These are phyloP conservation scores for Centrocercus urophasianus DNA, from an alignment of 2,113 vertebrate genomes.

Conservation along the genomic window DNA sequence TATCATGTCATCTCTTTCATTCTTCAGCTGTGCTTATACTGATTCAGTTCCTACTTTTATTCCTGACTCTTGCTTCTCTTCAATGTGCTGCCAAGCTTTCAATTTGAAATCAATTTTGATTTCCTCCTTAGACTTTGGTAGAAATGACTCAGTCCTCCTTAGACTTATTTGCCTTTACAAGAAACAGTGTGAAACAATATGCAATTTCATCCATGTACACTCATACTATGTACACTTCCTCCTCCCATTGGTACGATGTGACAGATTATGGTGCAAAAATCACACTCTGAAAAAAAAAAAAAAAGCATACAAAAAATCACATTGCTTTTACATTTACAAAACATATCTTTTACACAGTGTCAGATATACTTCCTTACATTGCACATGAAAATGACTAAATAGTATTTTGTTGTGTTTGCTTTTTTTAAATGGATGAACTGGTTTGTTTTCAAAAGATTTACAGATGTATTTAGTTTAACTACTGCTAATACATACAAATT, in stretches of 20 bases:
- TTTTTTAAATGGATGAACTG: background rate
- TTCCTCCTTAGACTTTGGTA: conserved; percentile 18
- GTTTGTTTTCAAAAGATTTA: background rate
- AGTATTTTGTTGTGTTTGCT: background rate
- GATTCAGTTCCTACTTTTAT: conserved; percentile 10
- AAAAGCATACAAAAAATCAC: background rate
- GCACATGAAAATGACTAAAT: background rate
- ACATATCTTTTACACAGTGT: background rate
- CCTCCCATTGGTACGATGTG: background rate
- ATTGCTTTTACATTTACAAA: background rate
- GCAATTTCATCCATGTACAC: background rate
- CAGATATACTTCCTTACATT: background rate
- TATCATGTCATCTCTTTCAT: background rate
- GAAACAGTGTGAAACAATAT: background rate
- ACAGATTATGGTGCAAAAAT: background rate
- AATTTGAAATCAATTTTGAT: conserved; percentile 26
- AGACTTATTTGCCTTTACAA: conserved; percentile 3
- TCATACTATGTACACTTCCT: background rate
- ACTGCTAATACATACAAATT: background rate
- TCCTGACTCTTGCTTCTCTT: background rate
- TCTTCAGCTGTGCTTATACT: background rate
- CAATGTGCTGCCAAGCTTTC: conserved; percentile 23
- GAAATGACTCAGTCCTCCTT: conserved; percentile 28
- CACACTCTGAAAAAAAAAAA: background rate
- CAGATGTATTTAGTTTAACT: background rate